A percentile compares a stretch with the other conserved stretches of the same genome.
Conservation (phyloP, 2,888 invertebrate species). For the Drosophila longiperda region DNA sequence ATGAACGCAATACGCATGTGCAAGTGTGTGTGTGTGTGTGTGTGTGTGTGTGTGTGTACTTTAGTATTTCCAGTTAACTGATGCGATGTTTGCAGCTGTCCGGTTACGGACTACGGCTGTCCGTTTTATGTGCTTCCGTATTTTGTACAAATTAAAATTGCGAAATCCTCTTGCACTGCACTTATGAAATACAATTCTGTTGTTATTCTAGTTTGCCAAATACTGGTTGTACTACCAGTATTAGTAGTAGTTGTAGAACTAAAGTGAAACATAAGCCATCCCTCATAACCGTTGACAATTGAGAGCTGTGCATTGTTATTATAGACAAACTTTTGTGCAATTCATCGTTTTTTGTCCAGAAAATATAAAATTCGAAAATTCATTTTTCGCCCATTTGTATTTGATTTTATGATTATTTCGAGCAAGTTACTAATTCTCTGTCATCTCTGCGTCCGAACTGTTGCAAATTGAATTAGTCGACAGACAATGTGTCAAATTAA, state of each 20-base stretch:
- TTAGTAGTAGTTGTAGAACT: not conserved
- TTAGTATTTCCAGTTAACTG: conserved; percentile 56
- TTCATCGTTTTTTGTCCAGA: conserved; percentile 9
- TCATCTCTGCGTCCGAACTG: not conserved
- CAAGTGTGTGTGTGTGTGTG: not conserved
- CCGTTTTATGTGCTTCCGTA: conserved; percentile 54
- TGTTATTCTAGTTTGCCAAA: conserved; percentile 20
- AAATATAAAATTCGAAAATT: conserved; percentile 27
- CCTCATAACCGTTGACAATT: conserved; percentile 68
- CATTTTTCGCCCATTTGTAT: conserved; percentile 24
- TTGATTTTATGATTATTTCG: conserved; percentile 26
- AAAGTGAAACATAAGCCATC: conserved; percentile 47
- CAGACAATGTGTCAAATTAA: conserved; percentile 40
- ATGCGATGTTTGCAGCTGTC: conserved; percentile 49
- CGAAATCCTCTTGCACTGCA: conserved; percentile 67
- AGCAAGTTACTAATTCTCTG: not conserved
- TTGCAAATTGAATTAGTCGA: conserved; percentile 26
- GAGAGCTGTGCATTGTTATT: conserved; percentile 36
- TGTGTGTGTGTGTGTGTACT: conserved; percentile 12
- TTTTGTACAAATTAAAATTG: conserved; percentile 76
- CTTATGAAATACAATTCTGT: conserved; percentile 61
- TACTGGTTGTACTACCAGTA: conserved; percentile 21
- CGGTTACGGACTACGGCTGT: conserved; percentile 18
- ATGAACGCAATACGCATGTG: conserved; percentile 28
- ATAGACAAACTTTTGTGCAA: conserved; percentile 64